Conservation (phyloP, 2,888 invertebrate species). For the Crematogaster levior region DNA sequence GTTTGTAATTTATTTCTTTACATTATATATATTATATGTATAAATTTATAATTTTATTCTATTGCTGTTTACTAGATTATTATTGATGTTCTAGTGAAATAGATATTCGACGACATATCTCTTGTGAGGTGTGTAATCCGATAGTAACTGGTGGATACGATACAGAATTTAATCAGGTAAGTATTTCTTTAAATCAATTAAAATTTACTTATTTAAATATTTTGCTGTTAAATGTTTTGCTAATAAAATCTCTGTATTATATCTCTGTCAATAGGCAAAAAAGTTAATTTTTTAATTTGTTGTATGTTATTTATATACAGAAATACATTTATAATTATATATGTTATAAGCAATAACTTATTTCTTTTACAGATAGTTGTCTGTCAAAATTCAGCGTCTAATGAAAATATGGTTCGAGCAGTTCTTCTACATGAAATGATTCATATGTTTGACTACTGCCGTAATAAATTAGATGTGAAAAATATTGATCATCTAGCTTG, state of each 20-base stretch:
- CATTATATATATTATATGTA: neutral
- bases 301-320: neutral
- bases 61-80: conserved; percentile 7
- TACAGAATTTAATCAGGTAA: conserved; percentile 92
- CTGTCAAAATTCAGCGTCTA: conserved; percentile 94
- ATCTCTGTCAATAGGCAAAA: neutral
- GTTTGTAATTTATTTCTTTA: conserved; percentile 85
- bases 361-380: conserved; percentile 90
- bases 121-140: conserved; percentile 95
- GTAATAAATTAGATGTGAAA: conserved; percentile 85
- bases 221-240: neutral
- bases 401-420: conserved; percentile 91
- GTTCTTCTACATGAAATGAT: conserved; percentile 97
- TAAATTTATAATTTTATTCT: neutral
- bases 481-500: conserved; percentile 88
- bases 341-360: neutral
- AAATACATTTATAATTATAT: too few species aligned
- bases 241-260: neutral
- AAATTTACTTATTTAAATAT: neutral
- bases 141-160: conserved; percentile 97
- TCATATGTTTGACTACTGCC: conserved; percentile 45
- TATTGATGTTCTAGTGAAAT: conserved; percentile 89
- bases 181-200: neutral
- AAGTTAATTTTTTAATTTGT: conserved; percentile 9
- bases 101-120: conserved; percentile 94